Evolutionary conservation across 2,797 vertebrate species (phyloP), one percentile per base, ranked within the genome.

Genomic region (Galaxias olidus): DNA sequence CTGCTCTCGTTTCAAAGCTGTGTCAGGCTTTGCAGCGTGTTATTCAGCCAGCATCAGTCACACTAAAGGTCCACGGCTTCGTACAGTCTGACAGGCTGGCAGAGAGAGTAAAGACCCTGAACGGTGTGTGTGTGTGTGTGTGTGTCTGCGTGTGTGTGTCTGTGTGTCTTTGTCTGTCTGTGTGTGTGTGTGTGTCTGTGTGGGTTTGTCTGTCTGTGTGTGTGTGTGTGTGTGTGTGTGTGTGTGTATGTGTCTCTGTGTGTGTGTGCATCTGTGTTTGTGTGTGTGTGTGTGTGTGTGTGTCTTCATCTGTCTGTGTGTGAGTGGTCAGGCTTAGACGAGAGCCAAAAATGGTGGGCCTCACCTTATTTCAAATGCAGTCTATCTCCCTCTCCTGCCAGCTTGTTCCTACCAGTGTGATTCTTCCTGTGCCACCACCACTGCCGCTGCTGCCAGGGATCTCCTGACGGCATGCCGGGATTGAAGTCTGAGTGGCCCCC

Each of bases 381-480:
- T 63, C 14, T 12, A 20, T 41, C 19, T 49, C 46, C 42, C 47
- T 61, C 49, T 52, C 48, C 49, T n/a, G 62, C 42, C 76, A 75
- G 74, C 66, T 85, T 74, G 69, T 80, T 81, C 73, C 15, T 7
- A 72, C 66, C 78, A 84, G 87, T 85, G 74, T 65, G 73, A 84
- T 88, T 78, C 79, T 77, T 9, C 53, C 69, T 66, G n/a, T n/a
- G n/a, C n/a, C n/a, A n/a, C n/a, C n/a, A n/a, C n/a, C n/a, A n/a
- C 40, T 64, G 40, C 69, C 53, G 17, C 58, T 9, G 61, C 74
- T 72, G 68, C 72, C 66, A 73, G 68, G 53, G 54, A 79, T 58
- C 58, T 59, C 56, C 68, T 68, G 75, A 79, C 72, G 76, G 84
- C 80, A 87, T 80, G 75, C 77, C 82, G 78, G 83, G 80, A 85